These are phyloP conservation scores for Cosmorhoe ocellata DNA, from an alignment of 2,888 invertebrate species.

Conservation along the genomic window DNA sequence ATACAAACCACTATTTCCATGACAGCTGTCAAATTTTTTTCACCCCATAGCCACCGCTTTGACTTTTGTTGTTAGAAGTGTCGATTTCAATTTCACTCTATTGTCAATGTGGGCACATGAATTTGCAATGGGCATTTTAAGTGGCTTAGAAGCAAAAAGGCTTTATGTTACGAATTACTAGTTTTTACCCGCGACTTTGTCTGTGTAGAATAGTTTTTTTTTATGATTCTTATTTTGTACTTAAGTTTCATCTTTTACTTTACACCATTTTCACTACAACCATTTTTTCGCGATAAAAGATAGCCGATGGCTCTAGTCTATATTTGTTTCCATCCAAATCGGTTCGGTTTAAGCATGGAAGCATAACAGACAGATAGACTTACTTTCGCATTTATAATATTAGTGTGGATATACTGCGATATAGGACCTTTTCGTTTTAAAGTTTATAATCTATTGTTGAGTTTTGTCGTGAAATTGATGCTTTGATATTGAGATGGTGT, in stretches of 20 bases:
- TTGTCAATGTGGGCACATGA: conserved; percentile 30
- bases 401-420: background rate
- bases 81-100: conserved; percentile 31
- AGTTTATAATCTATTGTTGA: conserved; percentile 4
- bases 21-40: conserved; percentile 28
- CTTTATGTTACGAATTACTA: background rate
- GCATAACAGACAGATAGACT: too few species aligned
- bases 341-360: too few species aligned
- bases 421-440: too few species aligned
- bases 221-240: too few species aligned
- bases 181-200: background rate
- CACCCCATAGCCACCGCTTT: conserved; percentile 15
- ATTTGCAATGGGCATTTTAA: conserved; percentile 28
- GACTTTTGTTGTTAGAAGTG: conserved; percentile 26
- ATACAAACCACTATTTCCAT: too few species aligned
- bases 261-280: too few species aligned
- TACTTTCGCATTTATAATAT: too few species aligned
- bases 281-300: too few species aligned
- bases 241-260: too few species aligned
- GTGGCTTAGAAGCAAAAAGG: background rate
- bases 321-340: too few species aligned
- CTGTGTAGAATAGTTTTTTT: too few species aligned
- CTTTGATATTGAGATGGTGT: conserved; percentile 13
- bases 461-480: conserved; percentile 24
- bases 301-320: too few species aligned